phyloP scores from a whole-genome alignment of 1,140 invertebrate species.

The Chionoecetes opilio region DNA sequence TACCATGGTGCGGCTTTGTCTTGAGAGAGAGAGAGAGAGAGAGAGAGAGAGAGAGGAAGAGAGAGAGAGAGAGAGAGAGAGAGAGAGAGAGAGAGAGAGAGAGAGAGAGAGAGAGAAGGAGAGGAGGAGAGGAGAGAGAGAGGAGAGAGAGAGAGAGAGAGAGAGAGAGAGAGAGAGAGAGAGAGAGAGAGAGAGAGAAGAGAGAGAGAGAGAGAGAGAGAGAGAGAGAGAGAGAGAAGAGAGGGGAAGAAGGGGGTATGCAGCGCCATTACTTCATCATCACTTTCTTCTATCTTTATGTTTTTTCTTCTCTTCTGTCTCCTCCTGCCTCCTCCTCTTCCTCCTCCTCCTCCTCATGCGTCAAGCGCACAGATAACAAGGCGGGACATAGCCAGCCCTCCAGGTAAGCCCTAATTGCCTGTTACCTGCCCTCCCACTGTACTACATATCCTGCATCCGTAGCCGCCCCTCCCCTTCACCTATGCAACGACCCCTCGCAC shows the following conservation, averaged over 20 bases:
- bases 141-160: constrained; percentile 39
- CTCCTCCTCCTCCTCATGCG: neutral
- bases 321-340: neutral
- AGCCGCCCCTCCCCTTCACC: neutral
- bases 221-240: constrained; percentile 39
- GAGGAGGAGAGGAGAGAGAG: constrained; percentile 42
- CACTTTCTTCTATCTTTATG: neutral
- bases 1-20: neutral
- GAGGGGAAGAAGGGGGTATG: too few species aligned
- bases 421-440: neutral
- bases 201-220: constrained; percentile 47
- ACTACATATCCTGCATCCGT: neutral
- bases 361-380: neutral
- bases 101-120: constrained; percentile 42
- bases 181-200: constrained; percentile 2
- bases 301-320: neutral
- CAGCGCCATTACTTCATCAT: neutral
- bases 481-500: too few species aligned
- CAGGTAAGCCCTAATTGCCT: neutral
- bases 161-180: constrained; percentile 37
- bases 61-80: constrained; percentile 1
- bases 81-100: constrained; percentile 47
- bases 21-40: constrained; percentile 37
- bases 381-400: neutral
- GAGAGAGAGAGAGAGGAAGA: constrained; percentile 31